These are phyloP conservation scores for Agonopterix subpropinquella DNA, from an alignment of 2,888 invertebrate species.

Conservation along the genomic window DNA sequence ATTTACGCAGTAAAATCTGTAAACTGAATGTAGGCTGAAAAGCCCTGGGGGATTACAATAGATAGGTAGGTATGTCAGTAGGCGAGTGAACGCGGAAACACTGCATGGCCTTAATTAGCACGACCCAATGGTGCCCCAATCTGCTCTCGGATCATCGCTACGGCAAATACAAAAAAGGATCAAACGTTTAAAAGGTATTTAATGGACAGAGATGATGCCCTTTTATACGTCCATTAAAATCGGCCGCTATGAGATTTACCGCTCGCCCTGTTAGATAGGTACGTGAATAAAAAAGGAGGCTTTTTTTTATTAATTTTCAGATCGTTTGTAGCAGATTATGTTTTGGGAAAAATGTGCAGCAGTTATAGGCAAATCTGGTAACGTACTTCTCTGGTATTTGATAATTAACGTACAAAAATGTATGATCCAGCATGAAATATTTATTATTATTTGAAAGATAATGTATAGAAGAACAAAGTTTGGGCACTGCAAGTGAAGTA, in stretches of 20 bases:
- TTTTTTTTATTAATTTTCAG: constrained; percentile 50
- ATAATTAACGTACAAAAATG: too few species aligned
- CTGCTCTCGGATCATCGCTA: constrained; percentile 60
- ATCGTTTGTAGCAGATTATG: constrained; percentile 42
- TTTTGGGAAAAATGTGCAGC: background rate
- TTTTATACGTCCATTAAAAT: constrained; percentile 71
- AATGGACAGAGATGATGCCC: constrained; percentile 70
- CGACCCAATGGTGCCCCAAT: constrained; percentile 40
- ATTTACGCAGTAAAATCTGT: background rate
- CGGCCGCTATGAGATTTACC: constrained; percentile 65
- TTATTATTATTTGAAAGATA: too few species aligned
- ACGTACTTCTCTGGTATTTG: too few species aligned
- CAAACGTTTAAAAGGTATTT: constrained; percentile 75
- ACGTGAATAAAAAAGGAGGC: constrained; percentile 50
- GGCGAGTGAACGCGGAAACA: background rate
- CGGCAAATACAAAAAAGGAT: constrained; percentile 72
- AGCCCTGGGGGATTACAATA: background rate
- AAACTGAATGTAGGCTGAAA: background rate
- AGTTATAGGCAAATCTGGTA: too few species aligned
- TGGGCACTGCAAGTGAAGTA: too few species aligned
- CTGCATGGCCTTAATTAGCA: constrained; percentile 52
- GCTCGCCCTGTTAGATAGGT: constrained; percentile 45
- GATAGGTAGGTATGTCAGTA: background rate
- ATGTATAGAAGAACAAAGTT: too few species aligned
- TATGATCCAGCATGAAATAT: too few species aligned